phyloP scores from a whole-genome alignment of 1,140 invertebrate species.

The Drosophila tropicalis region DNA sequence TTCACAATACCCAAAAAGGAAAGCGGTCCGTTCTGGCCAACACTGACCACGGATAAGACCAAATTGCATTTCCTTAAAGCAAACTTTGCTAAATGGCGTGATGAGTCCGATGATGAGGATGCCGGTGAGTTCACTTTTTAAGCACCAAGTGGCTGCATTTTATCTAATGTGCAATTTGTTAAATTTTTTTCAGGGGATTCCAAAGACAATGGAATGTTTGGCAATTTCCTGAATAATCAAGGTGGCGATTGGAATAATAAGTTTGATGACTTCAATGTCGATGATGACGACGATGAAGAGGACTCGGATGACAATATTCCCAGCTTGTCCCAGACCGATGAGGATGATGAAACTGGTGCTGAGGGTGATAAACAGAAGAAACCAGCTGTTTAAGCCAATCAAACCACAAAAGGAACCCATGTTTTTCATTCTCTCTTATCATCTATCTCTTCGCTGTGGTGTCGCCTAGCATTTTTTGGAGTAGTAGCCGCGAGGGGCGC shows the following conservation, averaged over 20 bases:
- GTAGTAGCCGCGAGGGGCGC: constrained; percentile 67
- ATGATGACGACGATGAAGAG: constrained; percentile 71
- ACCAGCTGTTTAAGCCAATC: constrained; percentile 50
- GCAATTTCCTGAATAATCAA: constrained; percentile 52
- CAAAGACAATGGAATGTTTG: constrained; percentile 67
- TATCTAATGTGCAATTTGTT: neutral
- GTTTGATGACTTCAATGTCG: constrained; percentile 75
- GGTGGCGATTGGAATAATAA: constrained; percentile 74
- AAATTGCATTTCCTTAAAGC: constrained; percentile 98
- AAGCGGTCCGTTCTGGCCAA: constrained; percentile 92
- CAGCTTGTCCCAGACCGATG: constrained; percentile 76
- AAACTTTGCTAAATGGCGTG: constrained; percentile 98
- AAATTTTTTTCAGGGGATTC: constrained; percentile 26
- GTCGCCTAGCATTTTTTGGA: constrained; percentile 65
- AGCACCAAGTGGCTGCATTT: neutral
- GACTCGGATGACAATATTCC: constrained; percentile 80
- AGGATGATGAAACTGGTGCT: constrained; percentile 70
- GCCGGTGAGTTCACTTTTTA: constrained; percentile 30
- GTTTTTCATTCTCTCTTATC: constrained; percentile 2
- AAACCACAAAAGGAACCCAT: neutral
- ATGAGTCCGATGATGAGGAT: constrained; percentile 91
- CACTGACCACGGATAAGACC: constrained; percentile 92
- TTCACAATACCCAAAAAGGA: constrained; percentile 86
- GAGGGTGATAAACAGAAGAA: constrained; percentile 70
- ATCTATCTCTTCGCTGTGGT: constrained; percentile 19